Percentiles rank a stretch among this genome's conserved stretches.
These are phyloP conservation scores for Xanthia togata DNA, from an alignment of 2,888 invertebrate genomes.

Conservation along the genomic window DNA sequence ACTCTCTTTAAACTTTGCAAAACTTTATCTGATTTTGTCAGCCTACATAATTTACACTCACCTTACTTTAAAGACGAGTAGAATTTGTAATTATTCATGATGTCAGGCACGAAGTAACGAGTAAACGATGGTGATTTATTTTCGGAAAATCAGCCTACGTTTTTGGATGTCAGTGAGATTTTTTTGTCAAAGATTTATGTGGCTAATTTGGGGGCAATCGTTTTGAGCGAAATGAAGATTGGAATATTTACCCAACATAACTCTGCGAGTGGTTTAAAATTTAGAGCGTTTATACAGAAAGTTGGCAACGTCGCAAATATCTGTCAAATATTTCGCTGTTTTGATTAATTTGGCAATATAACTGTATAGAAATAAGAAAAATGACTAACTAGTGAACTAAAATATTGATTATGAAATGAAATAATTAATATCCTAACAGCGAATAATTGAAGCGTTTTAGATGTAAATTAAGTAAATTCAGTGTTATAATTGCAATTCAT, in stretches of 20 bases:
- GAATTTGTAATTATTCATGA: constrained; percentile 39
- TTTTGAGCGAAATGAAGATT: neutral
- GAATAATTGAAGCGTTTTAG: no score
- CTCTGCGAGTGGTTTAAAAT: no score
- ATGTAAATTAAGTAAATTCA: no score
- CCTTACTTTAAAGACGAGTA: constrained; percentile 3
- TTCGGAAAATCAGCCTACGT: neutral
- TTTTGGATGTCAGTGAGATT: neutral
- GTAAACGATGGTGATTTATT: constrained; percentile 33
- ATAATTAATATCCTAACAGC: no score
- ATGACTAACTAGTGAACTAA: no score
- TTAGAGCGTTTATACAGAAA: no score
- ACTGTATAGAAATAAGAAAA: no score
- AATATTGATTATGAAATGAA: no score
- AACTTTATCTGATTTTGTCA: constrained; percentile 9
- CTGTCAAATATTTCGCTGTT: no score
- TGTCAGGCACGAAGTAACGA: constrained; percentile 12
- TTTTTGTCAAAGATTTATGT: constrained; percentile 8
- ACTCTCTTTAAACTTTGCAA: constrained; percentile 1
- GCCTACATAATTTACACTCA: neutral
- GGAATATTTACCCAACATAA: neutral
- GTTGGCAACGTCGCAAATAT: no score
- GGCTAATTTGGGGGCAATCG: constrained; percentile 2
- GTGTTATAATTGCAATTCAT: no score
- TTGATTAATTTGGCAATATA: no score